Evolutionary conservation across 2,888 invertebrate species (phyloP).

Genomic region (Hipparchia sbordonii): DNA sequence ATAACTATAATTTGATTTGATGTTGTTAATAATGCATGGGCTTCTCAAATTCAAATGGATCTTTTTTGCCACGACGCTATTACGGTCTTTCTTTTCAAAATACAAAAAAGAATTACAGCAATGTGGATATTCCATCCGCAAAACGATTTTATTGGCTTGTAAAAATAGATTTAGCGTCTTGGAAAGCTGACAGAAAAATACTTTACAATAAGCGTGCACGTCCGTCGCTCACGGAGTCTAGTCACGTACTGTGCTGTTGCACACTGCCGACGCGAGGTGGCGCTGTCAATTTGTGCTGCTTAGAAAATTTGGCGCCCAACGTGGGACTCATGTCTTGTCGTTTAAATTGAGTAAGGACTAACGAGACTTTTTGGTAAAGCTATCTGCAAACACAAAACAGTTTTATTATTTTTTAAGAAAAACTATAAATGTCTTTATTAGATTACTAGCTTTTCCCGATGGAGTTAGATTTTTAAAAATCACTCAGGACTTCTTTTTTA

Average conservation of each 20-base stretch:
- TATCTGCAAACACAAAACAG: no score
- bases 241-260: conserved; percentile 69
- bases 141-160: conserved; percentile 24
- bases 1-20: no score
- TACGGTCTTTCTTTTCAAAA: background rate
- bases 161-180: conserved; percentile 28
- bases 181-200: conserved; percentile 29
- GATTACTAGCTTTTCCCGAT: no score
- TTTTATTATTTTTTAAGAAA: no score
- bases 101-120: background rate
- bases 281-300: conserved; percentile 68
- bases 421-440: no score
- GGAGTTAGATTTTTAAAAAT: no score
- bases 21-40: no score
- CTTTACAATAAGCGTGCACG: conserved; percentile 49
- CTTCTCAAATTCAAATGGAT: background rate
- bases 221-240: conserved; percentile 59
- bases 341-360: background rate
- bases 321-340: conserved; percentile 40
- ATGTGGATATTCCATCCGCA: conserved; percentile 10
- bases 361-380: background rate
- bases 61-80: background rate
- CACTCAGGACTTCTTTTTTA: no score
- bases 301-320: conserved; percentile 65
- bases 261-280: conserved; percentile 65